Percentiles rank a stretch among this genome's conserved stretches.
phyloP scores from a whole-genome alignment of 2,888 invertebrate species.

The Lacanobia wlatinum region DNA sequence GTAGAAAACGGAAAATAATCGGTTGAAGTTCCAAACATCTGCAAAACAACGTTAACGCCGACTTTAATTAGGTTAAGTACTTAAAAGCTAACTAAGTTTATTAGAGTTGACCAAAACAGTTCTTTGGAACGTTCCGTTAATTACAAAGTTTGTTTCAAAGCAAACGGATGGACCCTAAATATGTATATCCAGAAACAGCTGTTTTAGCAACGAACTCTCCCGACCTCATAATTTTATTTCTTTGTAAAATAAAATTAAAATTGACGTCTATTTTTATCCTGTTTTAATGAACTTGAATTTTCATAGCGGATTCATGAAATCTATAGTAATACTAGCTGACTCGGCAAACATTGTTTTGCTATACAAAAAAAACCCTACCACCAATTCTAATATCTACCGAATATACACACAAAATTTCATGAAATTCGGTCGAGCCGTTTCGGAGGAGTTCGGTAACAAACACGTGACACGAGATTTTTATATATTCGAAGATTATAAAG shows the following conservation, averaged over 20 bases:
- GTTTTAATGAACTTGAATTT: constrained; percentile 43
- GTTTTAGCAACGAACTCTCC: constrained; percentile 30
- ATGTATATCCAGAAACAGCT: constrained; percentile 25
- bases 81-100: constrained; percentile 48
- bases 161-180: constrained; percentile 37
- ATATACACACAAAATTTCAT: too few relatives aligned
- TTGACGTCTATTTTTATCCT: constrained; percentile 38
- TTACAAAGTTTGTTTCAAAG: constrained; percentile 61
- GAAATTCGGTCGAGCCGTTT: too few relatives aligned
- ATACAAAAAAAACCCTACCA: too few relatives aligned
- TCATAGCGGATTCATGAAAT: constrained; percentile 37
- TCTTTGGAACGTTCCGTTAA: constrained; percentile 48
- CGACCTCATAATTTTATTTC: constrained; percentile 37
- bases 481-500: too few relatives aligned
- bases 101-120: constrained; percentile 44
- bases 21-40: not conserved
- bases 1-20: not conserved
- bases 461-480: too few relatives aligned
- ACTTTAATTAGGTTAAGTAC: constrained; percentile 43
- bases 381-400: too few relatives aligned
- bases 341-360: too few relatives aligned
- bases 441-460: too few relatives aligned
- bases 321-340: too few relatives aligned
- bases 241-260: constrained; percentile 39
- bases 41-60: constrained; percentile 15